Evolutionary conservation across 2,888 invertebrate genomes (phyloP).

Genomic region (Machimus rusticus): DNA sequence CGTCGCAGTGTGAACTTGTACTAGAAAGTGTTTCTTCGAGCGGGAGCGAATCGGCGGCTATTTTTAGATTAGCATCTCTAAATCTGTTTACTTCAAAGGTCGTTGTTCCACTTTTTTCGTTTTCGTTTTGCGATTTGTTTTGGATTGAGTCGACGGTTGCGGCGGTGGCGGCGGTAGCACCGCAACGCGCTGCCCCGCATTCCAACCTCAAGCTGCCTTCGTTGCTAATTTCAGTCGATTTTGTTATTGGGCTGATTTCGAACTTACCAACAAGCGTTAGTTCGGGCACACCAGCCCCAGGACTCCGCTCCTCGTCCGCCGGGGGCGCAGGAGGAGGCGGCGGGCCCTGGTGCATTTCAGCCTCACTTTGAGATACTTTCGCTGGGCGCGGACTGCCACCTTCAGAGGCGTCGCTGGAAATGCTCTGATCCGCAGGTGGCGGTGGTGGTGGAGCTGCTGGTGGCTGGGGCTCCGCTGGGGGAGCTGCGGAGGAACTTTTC

Average conservation of each 20-base stretch:
- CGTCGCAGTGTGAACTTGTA: conserved; percentile 30
- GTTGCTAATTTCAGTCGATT: background rate
- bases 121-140: conserved; percentile 1
- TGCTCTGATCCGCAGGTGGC: background rate
- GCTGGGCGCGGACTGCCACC: background rate
- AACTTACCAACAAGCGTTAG: background rate
- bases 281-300: background rate
- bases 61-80: conserved; percentile 11
- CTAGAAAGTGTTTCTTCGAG: conserved; percentile 35
- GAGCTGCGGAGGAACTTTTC: background rate
- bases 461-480: background rate
- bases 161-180: background rate
- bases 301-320: background rate
- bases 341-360: background rate
- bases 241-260: conserved; percentile 14
- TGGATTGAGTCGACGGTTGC: background rate
- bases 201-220: conserved; percentile 19
- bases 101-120: conserved; percentile 24
- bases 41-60: background rate
- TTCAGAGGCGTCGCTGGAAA: background rate
- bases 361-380: conserved; percentile 31
- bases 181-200: background rate
- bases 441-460: background rate
- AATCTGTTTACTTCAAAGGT: conserved; percentile 34
- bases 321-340: background rate